These are phyloP conservation scores for Eptesicus fuscus DNA, from an alignment of 2,113 vertebrate species.

Conservation along the genomic window DNA sequence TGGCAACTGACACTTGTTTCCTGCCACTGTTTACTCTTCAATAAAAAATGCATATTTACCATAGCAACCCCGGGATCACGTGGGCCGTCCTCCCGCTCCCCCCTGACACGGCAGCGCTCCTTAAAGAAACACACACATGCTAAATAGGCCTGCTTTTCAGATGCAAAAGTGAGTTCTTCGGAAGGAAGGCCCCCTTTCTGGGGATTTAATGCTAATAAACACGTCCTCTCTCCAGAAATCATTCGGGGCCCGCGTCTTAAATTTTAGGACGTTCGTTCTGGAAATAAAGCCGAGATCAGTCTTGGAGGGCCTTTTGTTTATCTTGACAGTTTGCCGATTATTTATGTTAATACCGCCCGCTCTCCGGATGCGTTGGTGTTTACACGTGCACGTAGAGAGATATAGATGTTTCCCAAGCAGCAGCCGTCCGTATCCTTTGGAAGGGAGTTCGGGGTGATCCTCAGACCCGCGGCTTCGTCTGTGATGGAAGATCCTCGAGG, in stretches of 20 bases:
- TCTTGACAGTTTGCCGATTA: constrained; percentile 38
- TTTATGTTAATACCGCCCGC: constrained; percentile 26
- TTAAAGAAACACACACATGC: constrained; percentile 73
- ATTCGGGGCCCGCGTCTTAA: constrained; percentile 43
- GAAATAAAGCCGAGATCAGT: constrained; percentile 47
- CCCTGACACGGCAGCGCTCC: constrained; percentile 66
- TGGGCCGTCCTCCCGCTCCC: constrained; percentile 60
- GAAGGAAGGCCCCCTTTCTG: background rate
- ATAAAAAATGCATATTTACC: constrained; percentile 81
- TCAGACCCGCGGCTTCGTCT: constrained; percentile 56
- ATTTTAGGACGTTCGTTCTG: constrained; percentile 39
- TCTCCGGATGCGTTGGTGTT: background rate
- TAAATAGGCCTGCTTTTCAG: constrained; percentile 14
- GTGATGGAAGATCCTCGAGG: constrained; percentile 62
- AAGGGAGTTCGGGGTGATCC: constrained; percentile 41
- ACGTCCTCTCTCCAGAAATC: constrained; percentile 49
- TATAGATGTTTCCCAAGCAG: background rate
- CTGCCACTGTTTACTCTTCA: constrained; percentile 78
- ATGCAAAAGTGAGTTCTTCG: constrained; percentile 3
- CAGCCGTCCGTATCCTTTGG: background rate
- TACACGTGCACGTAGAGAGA: background rate
- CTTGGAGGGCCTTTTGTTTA: constrained; percentile 47
- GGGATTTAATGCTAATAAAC: constrained; percentile 56
- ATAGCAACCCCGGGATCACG: constrained; percentile 76
- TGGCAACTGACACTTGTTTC: constrained; percentile 77